Base-by-base conservation (phyloP, 2,888 invertebrate genomes). In the Cephus pygmeus region DNA sequence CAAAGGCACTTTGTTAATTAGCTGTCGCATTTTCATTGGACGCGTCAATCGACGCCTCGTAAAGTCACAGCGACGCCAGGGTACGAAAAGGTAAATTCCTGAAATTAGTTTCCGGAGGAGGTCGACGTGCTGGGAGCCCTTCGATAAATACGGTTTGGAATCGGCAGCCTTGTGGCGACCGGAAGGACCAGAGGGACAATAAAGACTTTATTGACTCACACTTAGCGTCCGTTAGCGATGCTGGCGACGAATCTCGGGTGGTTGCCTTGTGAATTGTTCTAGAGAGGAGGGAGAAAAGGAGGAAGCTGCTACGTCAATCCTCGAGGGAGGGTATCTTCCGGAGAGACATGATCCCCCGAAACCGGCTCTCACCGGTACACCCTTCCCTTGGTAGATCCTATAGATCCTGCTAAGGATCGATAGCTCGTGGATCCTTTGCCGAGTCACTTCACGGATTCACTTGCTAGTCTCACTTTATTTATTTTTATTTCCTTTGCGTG, bases 311-410 rank as follows among this genome's bases (percentile, higher is more conserved):
- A 71, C 71, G 71, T 84, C 73, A 83, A 81, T 80, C 84, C 84
- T 82, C 84, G 73, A 80, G 74, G 74, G 82, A 84, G 84, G 83
- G 82, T 77, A 79, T 79, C 80, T 75, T 78, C 81, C 79, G 83
- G 82, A 80, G 80, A 82, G 73, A 77, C 85, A 85, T 85, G 80
- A 83, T 84, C 78, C 33, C 79, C 76, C 71, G 71, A 71, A 33
- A 33, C 71, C 71, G 56, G 56, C 56, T 31, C 33, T 71, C 71
- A 33, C 33, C 71, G 31, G 31, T 71, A 1, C 69, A 30, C 31
- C 11, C 71, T 71, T 71, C 31, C 71, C 33, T 71, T 15, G 31
- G 71, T 33, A 34, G 71, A 71, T 71, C 33, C 71, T 31, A 12
- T 23, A 56, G 56, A 56, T 56, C 56, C 56, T 56, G 56, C 40